Evolutionary conservation across 2,113 vertebrate species (phyloP).

Genomic region (Fregata magnificens): DNA sequence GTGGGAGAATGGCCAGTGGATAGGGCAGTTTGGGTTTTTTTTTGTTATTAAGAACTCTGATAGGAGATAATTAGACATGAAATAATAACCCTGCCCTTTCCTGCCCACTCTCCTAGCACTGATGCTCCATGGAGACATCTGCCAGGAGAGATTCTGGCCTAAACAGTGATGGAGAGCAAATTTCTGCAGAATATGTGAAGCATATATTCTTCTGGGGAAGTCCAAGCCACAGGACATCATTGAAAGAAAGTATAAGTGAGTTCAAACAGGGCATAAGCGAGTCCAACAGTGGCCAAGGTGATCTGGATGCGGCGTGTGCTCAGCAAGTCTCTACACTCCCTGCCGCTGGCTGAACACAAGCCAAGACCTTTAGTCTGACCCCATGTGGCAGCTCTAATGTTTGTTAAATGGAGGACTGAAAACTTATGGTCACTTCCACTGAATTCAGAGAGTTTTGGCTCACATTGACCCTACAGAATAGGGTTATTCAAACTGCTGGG

Average conservation of each 20-base stretch:
- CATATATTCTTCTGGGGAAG: background rate
- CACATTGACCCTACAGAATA: rapidly evolving
- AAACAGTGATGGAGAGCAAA: background rate
- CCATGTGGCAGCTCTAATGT: background rate
- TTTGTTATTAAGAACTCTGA: background rate
- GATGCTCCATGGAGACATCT: background rate
- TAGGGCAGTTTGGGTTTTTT: background rate
- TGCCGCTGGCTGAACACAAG: rapidly evolving
- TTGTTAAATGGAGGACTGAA: background rate
- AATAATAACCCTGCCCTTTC: background rate
- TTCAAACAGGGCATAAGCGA: background rate
- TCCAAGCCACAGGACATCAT: background rate
- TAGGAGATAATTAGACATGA: background rate
- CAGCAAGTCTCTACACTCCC: background rate
- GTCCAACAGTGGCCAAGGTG: background rate
- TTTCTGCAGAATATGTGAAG: background rate
- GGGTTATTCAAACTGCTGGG: too few species aligned
- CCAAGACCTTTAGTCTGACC: background rate
- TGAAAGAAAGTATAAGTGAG: background rate
- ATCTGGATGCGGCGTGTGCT: rapidly evolving
- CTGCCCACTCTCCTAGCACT: background rate
- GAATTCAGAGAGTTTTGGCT: background rate
- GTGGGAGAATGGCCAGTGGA: background rate
- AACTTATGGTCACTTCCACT: rapidly evolving
- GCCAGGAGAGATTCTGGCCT: background rate